Base-by-base conservation (phyloP, 2,888 invertebrate genomes). In the Neuroscelio doddi region DNA sequence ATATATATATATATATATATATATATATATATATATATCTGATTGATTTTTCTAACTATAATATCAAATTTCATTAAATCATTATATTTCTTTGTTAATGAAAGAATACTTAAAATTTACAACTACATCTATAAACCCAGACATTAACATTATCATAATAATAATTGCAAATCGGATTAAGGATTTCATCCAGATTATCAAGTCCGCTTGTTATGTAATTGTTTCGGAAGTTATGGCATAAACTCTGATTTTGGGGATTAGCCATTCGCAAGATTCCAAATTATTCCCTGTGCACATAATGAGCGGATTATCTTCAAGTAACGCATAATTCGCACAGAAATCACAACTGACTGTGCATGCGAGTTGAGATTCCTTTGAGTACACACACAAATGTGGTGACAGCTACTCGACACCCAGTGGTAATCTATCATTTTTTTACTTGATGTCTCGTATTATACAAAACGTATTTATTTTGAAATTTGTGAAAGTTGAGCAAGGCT, bases 201-300 rank as follows among this genome's bases (percentile, higher is more conserved):
- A 21, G 16, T 41, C 24, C 24, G 24, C 10, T 41, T 41, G 34
- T 34, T 34, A 10, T 10, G 34, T 34, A 34, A 34, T 34, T 12
- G 10, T 34, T 34, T 7, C 7, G 12, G 5, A 34, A 34, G 34
- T 34, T 34, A 2, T 5, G n/a, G n/a, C 2, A 8, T n/a, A 16
- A 3, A 17, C 1, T 12, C 41, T 41, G 41, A 41, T 17, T 41
- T 41, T 12, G 24, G 24, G n/a, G 38, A 41, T 41, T 41, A 41
- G 24, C 41, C 10, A 12, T 41, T 41, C 24, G 41, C 24, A 10
- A 24, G 24, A n/a, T 10, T 3, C 21, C 10, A 10, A 41, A 21
- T 41, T 38, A 21, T 8, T 24, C 16, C 10, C 38, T 17, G 17
- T 15, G 24, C 41, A 2, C 41, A 41, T 24, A 24, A 41, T 21